These are phyloP conservation scores for Esox masquinongy DNA, from an alignment of 2,797 vertebrate genomes.

Conservation along the genomic window DNA sequence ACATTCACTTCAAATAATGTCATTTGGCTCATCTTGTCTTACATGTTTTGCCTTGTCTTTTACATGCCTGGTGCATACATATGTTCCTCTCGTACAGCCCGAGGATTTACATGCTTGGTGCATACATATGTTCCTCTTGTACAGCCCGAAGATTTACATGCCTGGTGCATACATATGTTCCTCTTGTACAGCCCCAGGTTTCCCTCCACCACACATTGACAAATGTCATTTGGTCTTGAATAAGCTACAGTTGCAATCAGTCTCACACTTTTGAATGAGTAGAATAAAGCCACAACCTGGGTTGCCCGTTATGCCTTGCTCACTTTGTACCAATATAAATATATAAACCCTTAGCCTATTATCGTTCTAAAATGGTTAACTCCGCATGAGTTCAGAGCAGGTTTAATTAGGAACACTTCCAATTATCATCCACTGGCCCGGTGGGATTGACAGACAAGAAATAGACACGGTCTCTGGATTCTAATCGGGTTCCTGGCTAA, in stretches of 20 bases:
- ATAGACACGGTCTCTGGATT: constrained; percentile 60
- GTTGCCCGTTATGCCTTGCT: neutral
- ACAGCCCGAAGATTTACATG: too few relatives aligned
- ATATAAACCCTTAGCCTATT: neutral
- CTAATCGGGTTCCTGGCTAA: constrained; percentile 36
- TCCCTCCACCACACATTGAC: neutral
- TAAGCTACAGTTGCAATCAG: neutral
- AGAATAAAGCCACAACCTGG: neutral
- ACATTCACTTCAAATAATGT: neutral
- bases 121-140: neutral
- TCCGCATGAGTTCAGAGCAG: constrained; percentile 60
- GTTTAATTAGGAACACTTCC: constrained; percentile 75
- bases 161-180: neutral
- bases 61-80: neutral
- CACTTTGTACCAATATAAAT: neutral
- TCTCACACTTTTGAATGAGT: neutral
- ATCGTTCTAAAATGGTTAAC: constrained; percentile 41
- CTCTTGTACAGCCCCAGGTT: neutral
- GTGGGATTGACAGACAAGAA: constrained; percentile 57
- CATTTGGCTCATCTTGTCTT: neutral
- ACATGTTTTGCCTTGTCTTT: neutral
- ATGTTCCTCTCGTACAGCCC: neutral
- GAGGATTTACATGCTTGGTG: neutral
- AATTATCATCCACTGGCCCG: constrained; percentile 71
- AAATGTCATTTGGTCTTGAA: neutral